phyloP scores from a whole-genome alignment of 1,140 invertebrate genomes.

The Saccostrea cuccullata region DNA sequence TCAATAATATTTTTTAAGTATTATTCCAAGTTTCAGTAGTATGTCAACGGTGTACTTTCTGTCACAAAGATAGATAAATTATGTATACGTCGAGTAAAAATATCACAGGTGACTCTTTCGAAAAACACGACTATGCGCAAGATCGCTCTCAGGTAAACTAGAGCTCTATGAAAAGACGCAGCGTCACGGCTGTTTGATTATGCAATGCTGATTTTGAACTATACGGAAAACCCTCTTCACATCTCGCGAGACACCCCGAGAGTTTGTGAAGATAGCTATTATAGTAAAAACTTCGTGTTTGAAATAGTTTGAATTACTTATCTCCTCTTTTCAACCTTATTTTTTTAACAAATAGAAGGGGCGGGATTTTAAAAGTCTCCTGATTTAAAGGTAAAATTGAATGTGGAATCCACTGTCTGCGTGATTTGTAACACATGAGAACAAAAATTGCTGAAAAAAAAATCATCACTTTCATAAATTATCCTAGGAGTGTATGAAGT shows the following conservation, averaged over 20 bases:
- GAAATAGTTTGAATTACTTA: constrained; percentile 22
- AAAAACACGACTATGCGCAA: constrained; percentile 28
- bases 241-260: neutral
- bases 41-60: neutral
- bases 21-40: neutral
- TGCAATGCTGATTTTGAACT: constrained; percentile 35
- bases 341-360: neutral
- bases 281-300: constrained; percentile 30
- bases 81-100: neutral
- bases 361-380: constrained; percentile 11
- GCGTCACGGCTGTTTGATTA: constrained; percentile 27
- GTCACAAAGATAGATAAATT: constrained; percentile 7
- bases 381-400: constrained; percentile 25
- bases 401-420: neutral
- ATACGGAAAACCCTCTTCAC: neutral
- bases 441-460: neutral
- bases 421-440: neutral
- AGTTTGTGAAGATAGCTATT: neutral
- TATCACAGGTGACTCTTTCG: neutral
- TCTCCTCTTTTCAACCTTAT: neutral
- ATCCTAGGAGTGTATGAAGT: neutral
- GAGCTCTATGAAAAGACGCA: neutral
- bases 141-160: constrained; percentile 16
- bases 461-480: neutral
- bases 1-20: neutral